Evolutionary conservation across 2,113 vertebrate genomes (phyloP), one percentile per base, ranked within the genome.

Genomic region (Indri indri): DNA sequence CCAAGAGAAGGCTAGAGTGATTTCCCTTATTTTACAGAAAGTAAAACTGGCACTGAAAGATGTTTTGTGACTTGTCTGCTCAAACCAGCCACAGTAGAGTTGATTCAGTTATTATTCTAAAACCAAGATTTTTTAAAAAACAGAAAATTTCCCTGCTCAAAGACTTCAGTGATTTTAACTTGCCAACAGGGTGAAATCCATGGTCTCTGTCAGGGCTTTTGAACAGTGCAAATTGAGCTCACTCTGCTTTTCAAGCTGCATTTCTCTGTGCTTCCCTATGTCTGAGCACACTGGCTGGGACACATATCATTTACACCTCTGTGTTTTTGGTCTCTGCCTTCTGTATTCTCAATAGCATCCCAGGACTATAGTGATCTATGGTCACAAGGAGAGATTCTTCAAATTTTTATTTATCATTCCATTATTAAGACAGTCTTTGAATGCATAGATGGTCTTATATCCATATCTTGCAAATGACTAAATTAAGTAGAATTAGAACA

Each of bases 11-110:
- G 6, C 7, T 73, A 59, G 3, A 8, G 6, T 88, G 30, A 50
- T 76, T 94, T 89, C 37, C 40, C 8, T 90, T 80, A 11, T 37
- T 30, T 88, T 76, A 65, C 32, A 27, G 14, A n/a, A 83, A 87
- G 66, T 8, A 47, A 68, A 76, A 63, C 5, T 77, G 70, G 40
- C 20, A 22, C 23, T 57, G n/a, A 79, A 61, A 52, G 18, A 50
- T 18, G 7, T 57, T 87, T 94, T 68, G 23, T 52, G 22, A 68
- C 13, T 42, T 32, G 3, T 9, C 3, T 42, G 34, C 3, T 10
- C 12, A 74, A 20, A 65, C 10, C 8, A 71, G 23, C 14, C 20
- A 74, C 40, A 95, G 5, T 32, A n/a, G 6, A 42, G 22, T 6
- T 57, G 32, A 85, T 37, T 94, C 22, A 20, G 17, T 42, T 71